phyloP scores from a whole-genome alignment of 2,797 vertebrate species.

The Pangasius djambal region DNA sequence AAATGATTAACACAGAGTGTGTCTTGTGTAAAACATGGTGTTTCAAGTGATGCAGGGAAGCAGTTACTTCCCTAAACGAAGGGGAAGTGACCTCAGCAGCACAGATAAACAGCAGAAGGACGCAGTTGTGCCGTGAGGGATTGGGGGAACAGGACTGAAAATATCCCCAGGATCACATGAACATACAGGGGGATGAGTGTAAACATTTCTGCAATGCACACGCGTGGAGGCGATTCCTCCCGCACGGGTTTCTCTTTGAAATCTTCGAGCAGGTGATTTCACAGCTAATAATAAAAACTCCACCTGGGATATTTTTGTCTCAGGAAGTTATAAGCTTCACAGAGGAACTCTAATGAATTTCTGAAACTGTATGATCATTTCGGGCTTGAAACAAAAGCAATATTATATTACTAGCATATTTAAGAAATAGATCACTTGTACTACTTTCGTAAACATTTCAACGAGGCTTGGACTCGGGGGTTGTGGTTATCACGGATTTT shows the following conservation, averaged over 20 bases:
- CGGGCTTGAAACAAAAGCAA: neutral
- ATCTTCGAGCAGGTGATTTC: neutral
- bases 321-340: neutral
- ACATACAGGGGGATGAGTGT: slow-evolving; percentile 45
- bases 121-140: slow-evolving; percentile 21
- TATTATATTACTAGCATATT: neutral
- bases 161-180: slow-evolving; percentile 58
- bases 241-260: slow-evolving; percentile 46
- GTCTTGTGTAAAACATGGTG: neutral
- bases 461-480: neutral
- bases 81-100: slow-evolving; percentile 9
- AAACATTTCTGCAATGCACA: slow-evolving; percentile 56
- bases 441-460: neutral
- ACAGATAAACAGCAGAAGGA: slow-evolving; percentile 7
- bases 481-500: neutral
- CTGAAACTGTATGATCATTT: neutral
- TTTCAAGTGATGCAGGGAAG: neutral
- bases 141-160: slow-evolving; percentile 56
- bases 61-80: slow-evolving; percentile 20
- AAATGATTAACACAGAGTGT: neutral
- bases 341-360: neutral
- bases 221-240: slow-evolving; percentile 54
- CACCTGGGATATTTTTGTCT: neutral
- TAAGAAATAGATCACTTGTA: neutral
- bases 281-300: slow-evolving; percentile 8